phyloP scores from a whole-genome alignment of 2,888 invertebrate genomes.

The Branchellion lobata region DNA sequence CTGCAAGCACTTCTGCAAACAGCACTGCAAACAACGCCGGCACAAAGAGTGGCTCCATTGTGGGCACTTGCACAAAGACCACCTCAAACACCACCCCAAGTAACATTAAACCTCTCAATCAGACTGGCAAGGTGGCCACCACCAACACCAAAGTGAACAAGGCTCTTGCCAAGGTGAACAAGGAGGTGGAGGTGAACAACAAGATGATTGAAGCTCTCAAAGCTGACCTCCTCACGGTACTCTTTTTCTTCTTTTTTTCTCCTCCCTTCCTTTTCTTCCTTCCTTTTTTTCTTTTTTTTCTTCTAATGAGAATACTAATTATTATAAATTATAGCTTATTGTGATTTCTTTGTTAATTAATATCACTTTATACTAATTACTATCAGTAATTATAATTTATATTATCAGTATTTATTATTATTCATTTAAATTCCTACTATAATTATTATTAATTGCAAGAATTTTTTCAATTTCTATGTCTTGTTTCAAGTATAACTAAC shows the following conservation, averaged over 20 bases:
- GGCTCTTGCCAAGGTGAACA: background rate
- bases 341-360: too few species aligned
- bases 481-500: too few species aligned
- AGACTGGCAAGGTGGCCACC: background rate
- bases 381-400: too few species aligned
- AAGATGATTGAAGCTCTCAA: background rate
- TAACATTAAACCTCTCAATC: background rate
- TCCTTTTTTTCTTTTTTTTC: background rate
- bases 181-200: background rate
- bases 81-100: background rate
- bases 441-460: too few species aligned
- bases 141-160: conserved; percentile 2
- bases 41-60: background rate
- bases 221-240: background rate
- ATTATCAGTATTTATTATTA: too few species aligned
- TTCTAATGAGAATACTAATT: background rate
- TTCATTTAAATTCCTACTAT: too few species aligned
- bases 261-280: background rate
- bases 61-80: background rate
- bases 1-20: too few species aligned
- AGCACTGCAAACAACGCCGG: background rate
- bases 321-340: too few species aligned
- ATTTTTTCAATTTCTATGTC: too few species aligned
- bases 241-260: background rate
- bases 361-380: too few species aligned